Evolutionary conservation across 2,888 invertebrate genomes (phyloP), one percentile per base, ranked within the genome.

Genomic region (Desoria tigrina): DNA sequence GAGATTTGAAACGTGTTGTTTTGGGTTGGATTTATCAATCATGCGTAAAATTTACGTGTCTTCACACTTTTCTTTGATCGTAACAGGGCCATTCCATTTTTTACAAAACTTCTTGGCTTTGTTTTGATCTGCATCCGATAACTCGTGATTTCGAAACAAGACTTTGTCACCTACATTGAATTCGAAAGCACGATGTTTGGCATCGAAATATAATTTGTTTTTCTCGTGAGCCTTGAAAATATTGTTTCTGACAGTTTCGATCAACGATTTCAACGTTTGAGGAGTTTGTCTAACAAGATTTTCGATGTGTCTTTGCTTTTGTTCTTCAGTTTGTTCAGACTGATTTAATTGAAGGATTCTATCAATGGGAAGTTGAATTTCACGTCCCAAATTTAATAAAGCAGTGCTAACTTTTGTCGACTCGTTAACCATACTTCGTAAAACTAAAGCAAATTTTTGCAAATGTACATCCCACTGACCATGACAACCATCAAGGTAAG

Each of bases 121-220:
- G n/a, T n/a, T n/a, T n/a, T n/a, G n/a, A n/a, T n/a, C n/a, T n/a
- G n/a, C n/a, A n/a, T n/a, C n/a, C n/a, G n/a, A n/a, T n/a, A n/a
- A n/a, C n/a, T n/a, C n/a, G n/a, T n/a, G n/a, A n/a, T n/a, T n/a
- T n/a, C n/a, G n/a, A n/a, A n/a, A n/a, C n/a, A n/a, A n/a, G n/a
- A n/a, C n/a, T n/a, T n/a, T n/a, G n/a, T n/a, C n/a, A n/a, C n/a
- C n/a, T n/a, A n/a, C n/a, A n/a, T n/a, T n/a, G n/a, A n/a, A n/a
- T n/a, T n/a, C n/a, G 28, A 37, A n/a, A n/a, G n/a, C n/a, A n/a
- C n/a, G n/a, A n/a, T n/a, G n/a, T n/a, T n/a, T n/a, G n/a, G n/a
- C n/a, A 42, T 71, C 66, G 42, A 59, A 71, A 23, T 66, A 24
- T 21, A n/a, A 21, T 59, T 69, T 69, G 24, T 49, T 53, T 26